These are phyloP conservation scores for Nasonia oneida DNA, from an alignment of 2,888 invertebrate species.

Conservation along the genomic window DNA sequence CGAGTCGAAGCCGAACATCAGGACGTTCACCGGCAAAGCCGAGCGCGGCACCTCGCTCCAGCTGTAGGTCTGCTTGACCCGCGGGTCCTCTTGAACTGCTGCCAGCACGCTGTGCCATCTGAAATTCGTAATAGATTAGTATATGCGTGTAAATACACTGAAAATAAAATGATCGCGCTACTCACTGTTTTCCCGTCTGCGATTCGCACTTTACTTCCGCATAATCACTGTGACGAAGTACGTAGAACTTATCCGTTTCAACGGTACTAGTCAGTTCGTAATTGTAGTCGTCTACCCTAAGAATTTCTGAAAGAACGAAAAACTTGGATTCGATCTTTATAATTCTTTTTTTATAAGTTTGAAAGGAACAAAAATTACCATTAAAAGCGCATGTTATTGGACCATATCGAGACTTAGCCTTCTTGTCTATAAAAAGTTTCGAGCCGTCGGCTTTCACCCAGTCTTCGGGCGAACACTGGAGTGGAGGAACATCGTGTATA, in stretches of 20 bases:
- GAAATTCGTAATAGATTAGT: constrained; percentile 32
- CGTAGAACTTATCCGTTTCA: constrained; percentile 82
- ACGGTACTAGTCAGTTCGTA: constrained; percentile 81
- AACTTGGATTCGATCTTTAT: not conserved
- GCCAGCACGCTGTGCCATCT: constrained; percentile 86
- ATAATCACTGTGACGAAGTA: constrained; percentile 85
- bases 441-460: constrained; percentile 86
- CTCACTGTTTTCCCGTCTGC: constrained; percentile 78
- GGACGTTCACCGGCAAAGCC: constrained; percentile 83
- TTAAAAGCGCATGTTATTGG: constrained; percentile 75
- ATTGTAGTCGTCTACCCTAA: constrained; percentile 85
- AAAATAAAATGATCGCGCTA: constrained; percentile 38
- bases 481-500: constrained; percentile 82
- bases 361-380: constrained; percentile 66
- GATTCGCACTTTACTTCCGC: constrained; percentile 85
- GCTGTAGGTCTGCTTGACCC: constrained; percentile 77
- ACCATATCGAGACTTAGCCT: constrained; percentile 78
- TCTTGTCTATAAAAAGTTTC: constrained; percentile 80
- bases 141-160: not conserved
- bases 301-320: constrained; percentile 82
- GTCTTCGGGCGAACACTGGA: constrained; percentile 85
- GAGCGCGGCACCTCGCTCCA: constrained; percentile 80
- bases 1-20: constrained; percentile 95
- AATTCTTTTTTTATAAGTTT: not conserved
- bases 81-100: constrained; percentile 81